These are phyloP conservation scores for Plotosus lineatus DNA, from an alignment of 2,113 vertebrate species.

Conservation along the genomic window DNA sequence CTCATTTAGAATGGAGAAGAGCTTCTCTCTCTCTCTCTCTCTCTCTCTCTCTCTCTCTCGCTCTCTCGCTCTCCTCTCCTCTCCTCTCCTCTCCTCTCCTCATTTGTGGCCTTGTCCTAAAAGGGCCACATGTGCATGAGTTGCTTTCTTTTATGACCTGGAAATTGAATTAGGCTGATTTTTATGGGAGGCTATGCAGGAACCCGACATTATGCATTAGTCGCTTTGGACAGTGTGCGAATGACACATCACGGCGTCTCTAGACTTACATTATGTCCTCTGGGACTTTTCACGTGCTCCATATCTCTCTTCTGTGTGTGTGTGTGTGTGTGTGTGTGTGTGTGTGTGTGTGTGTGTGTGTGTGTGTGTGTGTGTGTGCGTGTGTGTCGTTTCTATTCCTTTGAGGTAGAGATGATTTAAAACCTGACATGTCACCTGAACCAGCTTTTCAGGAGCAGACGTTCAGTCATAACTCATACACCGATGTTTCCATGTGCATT, in stretches of 20 bases:
- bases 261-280: slow-evolving; percentile 31
- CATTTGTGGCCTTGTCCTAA: slow-evolving; percentile 33
- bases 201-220: slow-evolving; percentile 53
- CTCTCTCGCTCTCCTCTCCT: neutral
- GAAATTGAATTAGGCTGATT: slow-evolving; percentile 56
- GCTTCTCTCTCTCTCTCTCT: slow-evolving; percentile 21
- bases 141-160: slow-evolving; percentile 46
- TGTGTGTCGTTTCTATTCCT: slow-evolving; percentile 8
- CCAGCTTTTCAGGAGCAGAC: slow-evolving; percentile 29
- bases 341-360: slow-evolving; percentile 25
- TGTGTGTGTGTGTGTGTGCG: slow-evolving; percentile 32
- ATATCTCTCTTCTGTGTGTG: slow-evolving; percentile 12
- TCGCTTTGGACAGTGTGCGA: slow-evolving; percentile 29
- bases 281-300: neutral
- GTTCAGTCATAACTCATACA: slow-evolving; percentile 24
- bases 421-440: slow-evolving; percentile 39
- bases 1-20: slow-evolving; percentile 37
- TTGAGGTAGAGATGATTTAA: slow-evolving; percentile 29
- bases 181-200: slow-evolving; percentile 51
- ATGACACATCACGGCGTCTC: slow-evolving; percentile 45
- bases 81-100: no score
- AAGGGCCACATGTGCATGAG: slow-evolving; percentile 32
- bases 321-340: neutral
- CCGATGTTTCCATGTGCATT: slow-evolving; percentile 16
- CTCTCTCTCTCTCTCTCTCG: slow-evolving; percentile 22